phyloP scores from a whole-genome alignment of 2,888 invertebrate genomes.

The Metellina segmentata region DNA sequence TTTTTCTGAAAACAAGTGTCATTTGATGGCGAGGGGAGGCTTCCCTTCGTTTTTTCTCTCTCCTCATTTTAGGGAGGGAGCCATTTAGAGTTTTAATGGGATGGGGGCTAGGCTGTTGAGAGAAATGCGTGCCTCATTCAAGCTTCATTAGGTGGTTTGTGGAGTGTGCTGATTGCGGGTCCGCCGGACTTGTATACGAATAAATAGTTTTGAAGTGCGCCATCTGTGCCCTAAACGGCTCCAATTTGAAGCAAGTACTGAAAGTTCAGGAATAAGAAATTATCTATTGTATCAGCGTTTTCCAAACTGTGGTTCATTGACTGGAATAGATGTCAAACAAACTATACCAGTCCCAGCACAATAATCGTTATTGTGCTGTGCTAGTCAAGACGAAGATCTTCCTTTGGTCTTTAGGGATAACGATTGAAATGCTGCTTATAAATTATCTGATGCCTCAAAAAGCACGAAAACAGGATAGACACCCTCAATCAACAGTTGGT shows the following conservation, averaged over 20 bases:
- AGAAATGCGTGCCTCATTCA: neutral
- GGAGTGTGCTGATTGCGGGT: neutral
- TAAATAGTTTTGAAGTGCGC: neutral
- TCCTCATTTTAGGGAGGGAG: slow-evolving; percentile 1
- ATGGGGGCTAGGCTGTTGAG: neutral
- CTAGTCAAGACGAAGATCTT: neutral
- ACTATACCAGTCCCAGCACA: neutral
- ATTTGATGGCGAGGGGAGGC: neutral
- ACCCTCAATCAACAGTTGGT: too few species aligned
- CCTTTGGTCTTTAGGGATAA: neutral
- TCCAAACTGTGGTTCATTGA: too few species aligned
- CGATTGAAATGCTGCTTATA: neutral
- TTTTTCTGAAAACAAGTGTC: neutral
- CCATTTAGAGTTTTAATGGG: slow-evolving; percentile 12
- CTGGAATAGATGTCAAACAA: too few species aligned
- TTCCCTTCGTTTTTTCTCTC: neutral
- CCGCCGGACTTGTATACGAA: neutral
- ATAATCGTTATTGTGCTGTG: neutral
- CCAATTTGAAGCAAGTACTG: neutral
- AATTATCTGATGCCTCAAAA: neutral
- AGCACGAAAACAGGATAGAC: too few species aligned
- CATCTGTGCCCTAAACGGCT: neutral
- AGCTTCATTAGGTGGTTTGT: slow-evolving; percentile 6
- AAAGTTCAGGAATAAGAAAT: neutral
- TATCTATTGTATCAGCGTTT: neutral